Percentiles rank a stretch among this genome's conserved stretches.
phyloP scores from a whole-genome alignment of 2,888 invertebrate species.

The Ichneumoninae sp. region DNA sequence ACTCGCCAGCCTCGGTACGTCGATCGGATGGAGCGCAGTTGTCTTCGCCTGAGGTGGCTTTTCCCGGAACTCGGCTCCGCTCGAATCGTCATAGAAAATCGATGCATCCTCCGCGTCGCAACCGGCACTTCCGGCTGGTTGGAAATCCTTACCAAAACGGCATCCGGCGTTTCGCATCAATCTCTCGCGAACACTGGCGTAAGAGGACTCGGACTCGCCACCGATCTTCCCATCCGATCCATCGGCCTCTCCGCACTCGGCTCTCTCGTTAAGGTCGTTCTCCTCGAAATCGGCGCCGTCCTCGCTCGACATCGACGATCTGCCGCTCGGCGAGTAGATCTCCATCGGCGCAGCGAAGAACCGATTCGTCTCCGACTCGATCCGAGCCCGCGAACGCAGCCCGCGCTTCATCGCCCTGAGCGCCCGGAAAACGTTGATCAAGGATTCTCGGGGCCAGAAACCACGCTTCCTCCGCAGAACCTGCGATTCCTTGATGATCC shows the following conservation, averaged over 20 bases:
- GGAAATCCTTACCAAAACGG: slow-evolving; percentile 47
- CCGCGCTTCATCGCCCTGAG: slow-evolving; percentile 63
- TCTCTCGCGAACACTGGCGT: slow-evolving; percentile 64
- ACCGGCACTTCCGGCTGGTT: slow-evolving; percentile 25
- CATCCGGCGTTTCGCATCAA: slow-evolving; percentile 61
- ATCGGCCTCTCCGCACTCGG: neutral
- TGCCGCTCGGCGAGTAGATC: slow-evolving; percentile 42
- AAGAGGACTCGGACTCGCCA: slow-evolving; percentile 54
- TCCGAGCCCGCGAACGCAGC: slow-evolving; percentile 39
- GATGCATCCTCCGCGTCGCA: slow-evolving; percentile 37
- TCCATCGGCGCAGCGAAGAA: slow-evolving; percentile 58
- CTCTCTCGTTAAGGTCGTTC: slow-evolving; percentile 39
- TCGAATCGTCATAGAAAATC: slow-evolving; percentile 49
- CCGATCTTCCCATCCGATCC: slow-evolving; percentile 26
- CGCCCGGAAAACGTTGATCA: slow-evolving; percentile 61
- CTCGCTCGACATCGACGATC: slow-evolving; percentile 61
- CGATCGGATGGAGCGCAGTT: slow-evolving; percentile 59
- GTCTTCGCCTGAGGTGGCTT: slow-evolving; percentile 50
- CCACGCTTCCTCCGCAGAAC: slow-evolving; percentile 16
- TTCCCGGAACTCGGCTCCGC: slow-evolving; percentile 64
- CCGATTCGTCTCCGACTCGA: slow-evolving; percentile 53
- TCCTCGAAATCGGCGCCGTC: slow-evolving; percentile 44
- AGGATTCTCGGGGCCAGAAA: slow-evolving; percentile 60
- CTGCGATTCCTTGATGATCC: slow-evolving; percentile 22
- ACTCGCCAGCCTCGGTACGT: slow-evolving; percentile 74